Percentiles rank a stretch among this genome's conserved stretches.
These are phyloP conservation scores for Hylaea fasciaria DNA, from an alignment of 2,888 invertebrate species.

Conservation along the genomic window DNA sequence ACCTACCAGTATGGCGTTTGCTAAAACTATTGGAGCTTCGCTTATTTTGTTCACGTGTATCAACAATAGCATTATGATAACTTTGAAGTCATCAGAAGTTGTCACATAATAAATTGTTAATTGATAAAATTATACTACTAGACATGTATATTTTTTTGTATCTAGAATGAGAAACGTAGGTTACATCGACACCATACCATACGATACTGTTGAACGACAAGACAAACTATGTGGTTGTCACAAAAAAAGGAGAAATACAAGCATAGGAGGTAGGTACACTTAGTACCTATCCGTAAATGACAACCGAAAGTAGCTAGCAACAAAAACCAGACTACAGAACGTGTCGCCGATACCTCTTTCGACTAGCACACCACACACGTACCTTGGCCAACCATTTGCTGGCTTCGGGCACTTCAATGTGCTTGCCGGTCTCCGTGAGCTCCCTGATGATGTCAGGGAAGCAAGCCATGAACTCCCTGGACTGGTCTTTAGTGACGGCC, in stretches of 20 bases:
- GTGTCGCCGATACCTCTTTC: constrained; percentile 46
- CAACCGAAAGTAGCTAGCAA: constrained; percentile 8
- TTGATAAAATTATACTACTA: constrained; percentile 22
- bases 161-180: constrained; percentile 30
- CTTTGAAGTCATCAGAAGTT: no score
- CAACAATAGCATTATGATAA: no score
- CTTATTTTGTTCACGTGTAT: constrained; percentile 1
- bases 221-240: constrained; percentile 16
- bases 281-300: no score
- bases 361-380: constrained; percentile 62
- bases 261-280: no score
- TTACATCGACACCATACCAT: constrained; percentile 18
- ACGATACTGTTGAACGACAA: constrained; percentile 16
- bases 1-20: constrained; percentile 7
- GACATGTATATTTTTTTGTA: no score
- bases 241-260: no score
- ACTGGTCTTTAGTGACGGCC: constrained; percentile 91
- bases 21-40: constrained; percentile 9
- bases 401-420: constrained; percentile 91
- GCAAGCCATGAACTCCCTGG: constrained; percentile 93
- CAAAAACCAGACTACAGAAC: constrained; percentile 19
- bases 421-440: constrained; percentile 90
- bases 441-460: constrained; percentile 95
- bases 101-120: no score
- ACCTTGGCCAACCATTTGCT: constrained; percentile 93